Percentiles rank a stretch among this genome's conserved stretches.
Conservation (phyloP, 1,140 invertebrate species). For the Mactra quadrangularis region DNA sequence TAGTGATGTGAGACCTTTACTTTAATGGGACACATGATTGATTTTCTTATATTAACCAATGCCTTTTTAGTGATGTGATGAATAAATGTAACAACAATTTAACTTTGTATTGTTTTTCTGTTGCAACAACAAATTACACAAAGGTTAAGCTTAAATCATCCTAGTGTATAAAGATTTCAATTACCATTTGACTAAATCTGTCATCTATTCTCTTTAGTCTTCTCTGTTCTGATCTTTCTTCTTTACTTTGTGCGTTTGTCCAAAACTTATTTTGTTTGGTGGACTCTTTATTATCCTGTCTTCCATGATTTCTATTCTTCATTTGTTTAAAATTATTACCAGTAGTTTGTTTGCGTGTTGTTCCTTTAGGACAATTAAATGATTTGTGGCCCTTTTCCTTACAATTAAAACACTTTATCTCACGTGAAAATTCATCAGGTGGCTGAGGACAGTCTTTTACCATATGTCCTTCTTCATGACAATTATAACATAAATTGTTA, state of each 20-base stretch:
- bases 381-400: slow-evolving; percentile 41
- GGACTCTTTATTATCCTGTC: slow-evolving; percentile 31
- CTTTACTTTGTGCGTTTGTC: no score
- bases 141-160: no score
- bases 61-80: no score
- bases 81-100: no score
- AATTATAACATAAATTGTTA: slow-evolving; percentile 88
- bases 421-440: slow-evolving; percentile 83
- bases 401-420: slow-evolving; percentile 36
- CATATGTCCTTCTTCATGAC: slow-evolving; percentile 88
- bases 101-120: no score
- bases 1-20: no score
- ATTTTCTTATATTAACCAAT: no score
- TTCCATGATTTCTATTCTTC: slow-evolving; percentile 31
- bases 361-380: slow-evolving; percentile 24
- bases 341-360: background rate
- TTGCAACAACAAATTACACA: no score
- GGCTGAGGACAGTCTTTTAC: slow-evolving; percentile 90
- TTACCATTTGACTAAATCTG: slow-evolving; percentile 63
- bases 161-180: no score
- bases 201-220: slow-evolving; percentile 63
- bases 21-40: no score
- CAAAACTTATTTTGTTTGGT: slow-evolving; percentile 20
- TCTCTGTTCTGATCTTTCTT: slow-evolving; percentile 65
- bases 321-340: slow-evolving; percentile 40